A percentile compares a stretch with the other conserved stretches of the same genome.
Evolutionary conservation across 2,888 invertebrate genomes (phyloP).

Genomic region (Acrobasis suavella): DNA sequence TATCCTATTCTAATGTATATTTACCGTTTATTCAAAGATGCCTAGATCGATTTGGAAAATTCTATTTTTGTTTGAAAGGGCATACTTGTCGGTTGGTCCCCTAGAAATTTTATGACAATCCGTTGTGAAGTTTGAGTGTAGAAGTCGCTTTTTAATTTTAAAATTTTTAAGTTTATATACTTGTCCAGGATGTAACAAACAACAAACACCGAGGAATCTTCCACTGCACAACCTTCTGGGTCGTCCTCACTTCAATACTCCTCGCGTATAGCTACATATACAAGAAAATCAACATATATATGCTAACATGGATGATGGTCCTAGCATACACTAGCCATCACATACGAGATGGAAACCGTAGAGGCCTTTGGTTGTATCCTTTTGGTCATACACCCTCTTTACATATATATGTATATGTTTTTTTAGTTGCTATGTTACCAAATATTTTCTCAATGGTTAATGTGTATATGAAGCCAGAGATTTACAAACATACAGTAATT

Average conservation of each 20-base stretch:
- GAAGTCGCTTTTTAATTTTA: too few species aligned
- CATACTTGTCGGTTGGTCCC: too few species aligned
- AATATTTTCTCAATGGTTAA: slow-evolving; percentile 49
- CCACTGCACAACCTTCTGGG: slow-evolving; percentile 66
- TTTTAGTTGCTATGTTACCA: slow-evolving; percentile 50
- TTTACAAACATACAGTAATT: slow-evolving; percentile 39
- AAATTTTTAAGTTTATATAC: too few species aligned
- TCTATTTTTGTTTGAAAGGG: too few species aligned
- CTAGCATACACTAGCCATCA: slow-evolving; percentile 66
- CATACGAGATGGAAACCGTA: slow-evolving; percentile 59
- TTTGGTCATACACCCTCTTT: slow-evolving; percentile 59
- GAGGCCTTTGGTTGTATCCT: slow-evolving; percentile 69
- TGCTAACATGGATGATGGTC: slow-evolving; percentile 56
- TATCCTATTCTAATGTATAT: too few species aligned
- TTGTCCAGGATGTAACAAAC: slow-evolving; percentile 60
- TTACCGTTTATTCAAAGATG: too few species aligned
- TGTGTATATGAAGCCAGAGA: slow-evolving; percentile 41
- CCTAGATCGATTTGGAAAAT: too few species aligned
- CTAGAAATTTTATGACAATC: too few species aligned
- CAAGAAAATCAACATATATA: slow-evolving; percentile 51
- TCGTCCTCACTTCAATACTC: slow-evolving; percentile 42
- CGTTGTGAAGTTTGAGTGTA: too few species aligned
- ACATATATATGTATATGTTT: slow-evolving; percentile 51
- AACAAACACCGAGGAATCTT: slow-evolving; percentile 61
- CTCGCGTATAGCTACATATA: slow-evolving; percentile 50